Evolutionary conservation across 2,113 vertebrate genomes (phyloP), one percentile per base, ranked within the genome.

Genomic region (Callorhinus ursinus): DNA sequence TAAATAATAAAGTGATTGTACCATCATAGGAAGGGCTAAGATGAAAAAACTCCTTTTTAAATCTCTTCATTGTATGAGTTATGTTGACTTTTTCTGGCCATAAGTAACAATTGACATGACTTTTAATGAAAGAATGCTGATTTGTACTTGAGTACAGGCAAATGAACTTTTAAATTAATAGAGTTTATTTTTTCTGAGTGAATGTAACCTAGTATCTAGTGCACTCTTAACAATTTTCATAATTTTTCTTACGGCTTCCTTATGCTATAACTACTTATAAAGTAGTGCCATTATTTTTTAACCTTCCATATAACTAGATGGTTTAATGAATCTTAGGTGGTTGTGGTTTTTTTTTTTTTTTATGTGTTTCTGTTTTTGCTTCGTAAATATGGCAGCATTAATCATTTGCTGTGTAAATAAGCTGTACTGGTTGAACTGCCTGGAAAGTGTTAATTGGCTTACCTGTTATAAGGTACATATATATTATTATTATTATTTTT

Each of bases 81-180:
- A 1, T 82, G 12, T 79, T 94, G 67, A 63, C 36, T 95, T 88
- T 69, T 92, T 89, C n/a, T 85, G 26, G 9, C 49, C 71, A 18
- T 94, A 79, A 65, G 22, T 89, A 86, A 55, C 31, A 91, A 13
- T 89, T 95, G 88, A 26, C 26, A 84, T 93, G 24, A 31, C 4
- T 81, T 65, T 39, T 59, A 67, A 69, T 18, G 65, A n/a, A 85
- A 87, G 9, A 90, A 26, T 87, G 24, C 36, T 82, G 22, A 36
- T 31, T 95, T 97, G 89, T 88, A 71, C 67, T 81, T 81, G 61
- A 93, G 24, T 65, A 59, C 10, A 86, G 53, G 22, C 46, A 96
- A 91, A 51, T 93, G 53, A 96, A 89, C 22, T 89, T 91, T 95
- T 89, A 71, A 86, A 85, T 97, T 89, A 84, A 92, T 88, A 81